phyloP scores from a whole-genome alignment of 2,888 invertebrate genomes.

The Sphaeridia pumilis region DNA sequence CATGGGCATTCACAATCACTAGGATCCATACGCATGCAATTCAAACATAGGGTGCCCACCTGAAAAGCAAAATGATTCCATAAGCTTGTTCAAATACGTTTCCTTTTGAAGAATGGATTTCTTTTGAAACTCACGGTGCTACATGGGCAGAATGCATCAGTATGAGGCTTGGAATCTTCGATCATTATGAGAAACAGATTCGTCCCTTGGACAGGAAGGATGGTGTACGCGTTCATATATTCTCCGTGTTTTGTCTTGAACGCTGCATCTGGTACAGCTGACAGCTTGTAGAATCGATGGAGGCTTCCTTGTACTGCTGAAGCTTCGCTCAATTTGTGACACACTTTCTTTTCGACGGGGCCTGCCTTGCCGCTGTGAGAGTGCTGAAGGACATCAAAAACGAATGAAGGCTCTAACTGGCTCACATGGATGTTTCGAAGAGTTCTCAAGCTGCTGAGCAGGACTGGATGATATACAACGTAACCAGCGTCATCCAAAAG shows the following conservation, averaged over 20 bases:
- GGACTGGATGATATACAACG: slow-evolving; percentile 70
- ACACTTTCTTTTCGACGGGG: slow-evolving; percentile 62
- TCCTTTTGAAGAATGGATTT: no score
- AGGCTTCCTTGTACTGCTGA: slow-evolving; percentile 46
- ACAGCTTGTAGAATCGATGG: slow-evolving; percentile 72
- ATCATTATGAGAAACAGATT: slow-evolving; percentile 79
- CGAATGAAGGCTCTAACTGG: slow-evolving; percentile 77
- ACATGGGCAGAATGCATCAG: slow-evolving; percentile 80
- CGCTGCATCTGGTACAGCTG: slow-evolving; percentile 61
- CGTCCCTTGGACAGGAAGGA: slow-evolving; percentile 67
- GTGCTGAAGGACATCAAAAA: slow-evolving; percentile 79
- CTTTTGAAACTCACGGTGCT: slow-evolving; percentile 61
- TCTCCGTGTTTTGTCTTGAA: slow-evolving; percentile 76
- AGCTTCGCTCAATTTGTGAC: slow-evolving; percentile 71
- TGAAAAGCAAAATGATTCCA: no score
- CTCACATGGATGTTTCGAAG: slow-evolving; percentile 63
- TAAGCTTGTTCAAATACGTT: no score
- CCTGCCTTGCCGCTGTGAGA: slow-evolving; percentile 47
- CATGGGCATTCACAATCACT: slow-evolving; percentile 91
- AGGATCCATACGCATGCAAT: slow-evolving; percentile 88
- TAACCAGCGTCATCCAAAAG: slow-evolving; percentile 83
- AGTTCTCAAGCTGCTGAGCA: slow-evolving; percentile 40
- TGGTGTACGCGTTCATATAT: slow-evolving; percentile 75
- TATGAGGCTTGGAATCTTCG: slow-evolving; percentile 66
- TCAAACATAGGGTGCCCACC: slow-evolving; percentile 72